Evolutionary conservation across 2,888 invertebrate species (phyloP).

Genomic region (Aelia acuminata): DNA sequence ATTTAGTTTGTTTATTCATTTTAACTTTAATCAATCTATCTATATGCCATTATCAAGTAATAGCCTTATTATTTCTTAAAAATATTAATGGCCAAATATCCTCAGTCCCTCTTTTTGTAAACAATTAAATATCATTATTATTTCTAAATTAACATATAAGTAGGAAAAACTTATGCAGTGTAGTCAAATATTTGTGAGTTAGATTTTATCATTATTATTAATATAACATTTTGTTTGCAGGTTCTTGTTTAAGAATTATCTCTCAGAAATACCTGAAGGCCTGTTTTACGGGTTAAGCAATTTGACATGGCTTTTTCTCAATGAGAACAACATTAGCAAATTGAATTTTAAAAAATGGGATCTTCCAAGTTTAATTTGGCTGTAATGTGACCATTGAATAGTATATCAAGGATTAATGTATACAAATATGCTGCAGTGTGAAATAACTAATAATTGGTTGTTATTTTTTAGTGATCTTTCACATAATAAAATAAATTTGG

Average conservation of each 20-base stretch:
- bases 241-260: slow-evolving; percentile 68
- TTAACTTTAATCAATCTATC: no score
- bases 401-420: neutral
- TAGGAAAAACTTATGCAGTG: no score
- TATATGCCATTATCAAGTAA: no score
- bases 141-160: no score
- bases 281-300: slow-evolving; percentile 70
- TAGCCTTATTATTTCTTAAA: no score
- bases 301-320: slow-evolving; percentile 71
- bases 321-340: slow-evolving; percentile 70
- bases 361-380: slow-evolving; percentile 62
- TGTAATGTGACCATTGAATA: slow-evolving; percentile 61
- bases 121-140: no score
- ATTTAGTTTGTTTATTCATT: no score
- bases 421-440: slow-evolving; percentile 54
- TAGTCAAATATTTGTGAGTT: no score
- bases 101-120: no score
- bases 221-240: slow-evolving; percentile 67
- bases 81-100: no score
- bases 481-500: slow-evolving; percentile 71
- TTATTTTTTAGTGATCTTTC: slow-evolving; percentile 69
- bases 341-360: slow-evolving; percentile 71
- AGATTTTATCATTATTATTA: neutral
- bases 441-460: neutral
- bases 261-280: slow-evolving; percentile 68